A percentile compares a stretch with the other conserved stretches of the same genome.
Evolutionary conservation across 1,140 invertebrate species (phyloP).

Genomic region (Sesamia nonagrioides): DNA sequence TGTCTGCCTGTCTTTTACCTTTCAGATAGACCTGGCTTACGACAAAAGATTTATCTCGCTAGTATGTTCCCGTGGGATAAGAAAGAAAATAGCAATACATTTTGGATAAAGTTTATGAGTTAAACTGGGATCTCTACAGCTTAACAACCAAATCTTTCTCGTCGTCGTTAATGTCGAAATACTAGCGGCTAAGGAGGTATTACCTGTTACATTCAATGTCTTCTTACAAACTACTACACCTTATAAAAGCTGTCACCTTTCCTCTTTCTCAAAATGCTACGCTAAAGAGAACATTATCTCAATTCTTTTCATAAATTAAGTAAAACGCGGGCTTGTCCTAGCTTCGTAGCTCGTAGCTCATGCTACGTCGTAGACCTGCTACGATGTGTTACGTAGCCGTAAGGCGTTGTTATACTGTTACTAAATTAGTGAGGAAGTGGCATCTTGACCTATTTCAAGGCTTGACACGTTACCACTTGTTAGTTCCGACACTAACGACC

Average conservation of each 20-base stretch:
- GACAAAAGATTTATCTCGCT: too few relatives aligned
- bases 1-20: too few relatives aligned
- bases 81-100: too few relatives aligned
- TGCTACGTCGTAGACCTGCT: slow-evolving; percentile 39
- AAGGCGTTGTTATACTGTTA: slow-evolving; percentile 58
- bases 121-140: too few relatives aligned
- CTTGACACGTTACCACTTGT: slow-evolving; percentile 55
- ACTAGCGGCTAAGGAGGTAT: background rate
- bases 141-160: too few relatives aligned
- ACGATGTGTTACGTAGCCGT: slow-evolving; percentile 52
- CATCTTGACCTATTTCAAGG: slow-evolving; percentile 62
- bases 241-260: slow-evolving; percentile 1
- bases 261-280: slow-evolving; percentile 10
- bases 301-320: slow-evolving; percentile 42
- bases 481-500: slow-evolving; percentile 57
- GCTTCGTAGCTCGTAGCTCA: slow-evolving; percentile 47
- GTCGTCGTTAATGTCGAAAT: background rate
- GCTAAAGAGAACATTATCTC: slow-evolving; percentile 22
- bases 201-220: background rate
- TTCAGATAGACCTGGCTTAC: too few relatives aligned
- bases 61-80: too few relatives aligned
- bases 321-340: slow-evolving; percentile 38
- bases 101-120: too few relatives aligned
- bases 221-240: background rate
- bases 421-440: slow-evolving; percentile 59